Evolutionary conservation across 2,888 invertebrate species (phyloP).

Genomic region (Eristalinus aeneus): DNA sequence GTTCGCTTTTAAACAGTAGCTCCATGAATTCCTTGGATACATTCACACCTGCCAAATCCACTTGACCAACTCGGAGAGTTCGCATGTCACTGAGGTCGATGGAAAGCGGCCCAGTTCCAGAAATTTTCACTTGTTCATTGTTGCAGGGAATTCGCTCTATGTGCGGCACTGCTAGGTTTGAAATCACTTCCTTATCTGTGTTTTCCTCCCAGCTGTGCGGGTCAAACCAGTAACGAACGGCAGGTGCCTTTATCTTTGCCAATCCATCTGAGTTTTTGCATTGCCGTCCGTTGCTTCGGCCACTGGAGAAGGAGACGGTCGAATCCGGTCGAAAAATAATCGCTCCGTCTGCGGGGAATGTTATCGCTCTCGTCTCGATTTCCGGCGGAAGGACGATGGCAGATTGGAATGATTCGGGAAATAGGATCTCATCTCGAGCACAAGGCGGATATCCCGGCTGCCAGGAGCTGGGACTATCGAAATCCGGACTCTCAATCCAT

Average conservation of each 20-base stretch:
- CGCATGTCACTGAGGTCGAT: slow-evolving; percentile 77
- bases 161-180: slow-evolving; percentile 74
- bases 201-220: slow-evolving; percentile 76
- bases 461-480: slow-evolving; percentile 75
- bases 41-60: slow-evolving; percentile 76
- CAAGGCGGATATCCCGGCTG: slow-evolving; percentile 76
- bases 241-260: slow-evolving; percentile 74
- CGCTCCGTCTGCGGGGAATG: slow-evolving; percentile 76
- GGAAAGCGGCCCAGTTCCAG: slow-evolving; percentile 73
- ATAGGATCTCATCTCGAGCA: slow-evolving; percentile 76
- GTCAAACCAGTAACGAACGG: slow-evolving; percentile 78
- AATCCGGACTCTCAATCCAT: slow-evolving; percentile 74
- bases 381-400: slow-evolving; percentile 74
- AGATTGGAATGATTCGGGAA: slow-evolving; percentile 76
- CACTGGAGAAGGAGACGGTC: slow-evolving; percentile 72
- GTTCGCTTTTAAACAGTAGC: slow-evolving; percentile 75
- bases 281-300: slow-evolving; percentile 50
- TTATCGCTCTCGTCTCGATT: slow-evolving; percentile 74
- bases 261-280: slow-evolving; percentile 73
- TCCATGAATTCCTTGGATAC: slow-evolving; percentile 76
- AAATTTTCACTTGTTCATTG: slow-evolving; percentile 76
- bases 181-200: slow-evolving; percentile 30
- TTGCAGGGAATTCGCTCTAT: slow-evolving; percentile 78
- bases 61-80: slow-evolving; percentile 75
- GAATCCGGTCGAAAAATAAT: slow-evolving; percentile 75